Evolutionary conservation across 1,140 invertebrate genomes (phyloP), one percentile per base, ranked within the genome.

Genomic region (Marisa cornuarietis): DNA sequence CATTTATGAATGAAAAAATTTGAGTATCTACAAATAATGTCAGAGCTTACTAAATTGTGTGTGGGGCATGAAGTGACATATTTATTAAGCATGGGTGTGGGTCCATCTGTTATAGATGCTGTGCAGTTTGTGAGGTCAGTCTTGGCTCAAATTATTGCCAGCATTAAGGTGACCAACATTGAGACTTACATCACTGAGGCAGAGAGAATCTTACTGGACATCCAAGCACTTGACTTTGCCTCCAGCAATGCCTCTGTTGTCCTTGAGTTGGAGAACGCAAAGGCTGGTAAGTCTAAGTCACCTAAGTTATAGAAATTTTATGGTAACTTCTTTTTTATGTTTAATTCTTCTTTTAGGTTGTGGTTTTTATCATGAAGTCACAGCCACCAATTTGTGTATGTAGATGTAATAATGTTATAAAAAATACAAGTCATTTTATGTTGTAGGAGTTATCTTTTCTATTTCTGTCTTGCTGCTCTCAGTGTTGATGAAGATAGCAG

Each of bases 161-260:
- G 85, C 6, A 88, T 87, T 73, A 83, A 86, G 26, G 78, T 85
- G 16, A 94, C 95, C 0, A 95, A 95, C 87, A 93, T 96, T 0
- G 96, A 97, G 71, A 93, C 93, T 24, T 95, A 95, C 0, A 85
- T 97, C 8, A 90, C 93, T 18, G 93, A 96, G 87, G 96, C 95
- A 0, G 92, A 95, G 80, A 89, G 93, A 0, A 94, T 95, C 8
- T 91, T 96, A 22, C 91, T 92, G 2, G 92, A 93, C 63, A 95
- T 97, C 52, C 92, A 93, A 78, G 90, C 89, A 74, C 93, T 93
- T 13, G 91, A 93, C 76, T 94, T 94, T 79, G 89, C 88, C 1
- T 86, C 83, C 22, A 88, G 90, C 18, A 88, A 91, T 71, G 84
- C 83, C 13, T 84, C 75, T 22, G 62, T 83, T 51, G 24, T 76